These are phyloP conservation scores for Erythrocebus patas DNA, from an alignment of 2,113 vertebrate genomes.

Conservation along the genomic window DNA sequence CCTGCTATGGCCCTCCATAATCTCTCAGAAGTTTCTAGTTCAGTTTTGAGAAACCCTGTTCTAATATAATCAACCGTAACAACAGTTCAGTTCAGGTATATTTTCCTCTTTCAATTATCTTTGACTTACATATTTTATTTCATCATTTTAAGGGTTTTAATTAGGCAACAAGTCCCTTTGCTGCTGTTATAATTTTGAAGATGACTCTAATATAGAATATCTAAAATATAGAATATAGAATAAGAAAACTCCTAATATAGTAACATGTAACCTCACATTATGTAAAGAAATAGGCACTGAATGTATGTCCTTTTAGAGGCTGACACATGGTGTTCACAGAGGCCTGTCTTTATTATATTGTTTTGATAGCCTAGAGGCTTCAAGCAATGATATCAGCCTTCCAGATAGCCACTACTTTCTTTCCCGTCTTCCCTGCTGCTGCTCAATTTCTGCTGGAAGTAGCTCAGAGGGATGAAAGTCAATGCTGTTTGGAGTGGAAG, in stretches of 20 bases:
- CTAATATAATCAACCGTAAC: neutral
- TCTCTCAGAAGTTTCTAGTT: neutral
- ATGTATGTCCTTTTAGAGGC: neutral
- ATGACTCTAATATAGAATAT: conserved; percentile 16
- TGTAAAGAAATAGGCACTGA: neutral
- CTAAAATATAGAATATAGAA: neutral
- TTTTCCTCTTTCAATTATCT: conserved; percentile 10
- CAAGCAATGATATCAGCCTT: neutral
- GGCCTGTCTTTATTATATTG: neutral
- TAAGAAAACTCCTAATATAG: neutral
- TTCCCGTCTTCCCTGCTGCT: neutral
- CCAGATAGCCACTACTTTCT: neutral
- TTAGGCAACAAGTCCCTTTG: neutral
- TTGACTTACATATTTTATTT: conserved; percentile 6
- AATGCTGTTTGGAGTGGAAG: neutral
- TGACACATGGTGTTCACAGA: neutral
- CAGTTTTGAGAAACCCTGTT: neutral
- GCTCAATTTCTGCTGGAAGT: conserved; percentile 5
- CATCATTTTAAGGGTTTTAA: neutral
- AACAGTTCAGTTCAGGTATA: neutral
- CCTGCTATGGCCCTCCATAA: neutral
- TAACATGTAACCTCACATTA: neutral
- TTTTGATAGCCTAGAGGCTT: neutral
- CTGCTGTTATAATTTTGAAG: conserved; percentile 17
- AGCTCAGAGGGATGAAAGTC: neutral